phyloP scores from a whole-genome alignment of 2,888 invertebrate genomes.

The Noctuana brunneofusca region DNA sequence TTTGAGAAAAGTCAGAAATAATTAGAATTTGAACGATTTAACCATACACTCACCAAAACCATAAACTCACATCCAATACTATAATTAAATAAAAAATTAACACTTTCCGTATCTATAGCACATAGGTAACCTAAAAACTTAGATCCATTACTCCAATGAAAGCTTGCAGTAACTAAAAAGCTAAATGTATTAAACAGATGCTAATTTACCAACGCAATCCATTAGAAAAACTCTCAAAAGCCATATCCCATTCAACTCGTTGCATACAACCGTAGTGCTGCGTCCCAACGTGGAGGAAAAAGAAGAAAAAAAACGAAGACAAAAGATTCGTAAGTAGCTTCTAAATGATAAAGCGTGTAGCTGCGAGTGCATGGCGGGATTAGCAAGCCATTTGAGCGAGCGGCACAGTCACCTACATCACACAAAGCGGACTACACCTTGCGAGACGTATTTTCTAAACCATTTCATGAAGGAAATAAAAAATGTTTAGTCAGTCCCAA shows the following conservation, averaged over 20 bases:
- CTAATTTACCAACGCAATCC: constrained; percentile 31
- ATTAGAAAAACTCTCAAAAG: constrained; percentile 33
- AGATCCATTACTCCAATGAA: not conserved
- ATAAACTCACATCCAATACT: too few species aligned
- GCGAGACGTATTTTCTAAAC: not conserved
- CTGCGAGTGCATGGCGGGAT: constrained; percentile 18
- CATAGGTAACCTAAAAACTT: not conserved
- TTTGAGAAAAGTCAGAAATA: too few species aligned
- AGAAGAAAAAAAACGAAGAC: constrained; percentile 23
- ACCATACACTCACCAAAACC: too few species aligned
- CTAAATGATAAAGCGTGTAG: constrained; percentile 30
- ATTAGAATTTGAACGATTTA: too few species aligned
- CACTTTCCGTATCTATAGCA: not conserved
- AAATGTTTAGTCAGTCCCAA: not conserved
- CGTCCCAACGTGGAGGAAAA: constrained; percentile 10
- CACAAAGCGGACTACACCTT: not conserved
- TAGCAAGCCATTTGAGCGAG: constrained; percentile 28
- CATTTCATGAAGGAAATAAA: not conserved
- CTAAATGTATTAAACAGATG: not conserved
- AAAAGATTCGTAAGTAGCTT: constrained; percentile 34
- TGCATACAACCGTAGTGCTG: constrained; percentile 14
- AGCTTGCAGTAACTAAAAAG: not conserved
- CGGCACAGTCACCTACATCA: constrained; percentile 1
- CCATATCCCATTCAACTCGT: constrained; percentile 14
- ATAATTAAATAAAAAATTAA: too few species aligned